phyloP scores from a whole-genome alignment of 2,888 invertebrate species.

The Drosophila prolongata region DNA sequence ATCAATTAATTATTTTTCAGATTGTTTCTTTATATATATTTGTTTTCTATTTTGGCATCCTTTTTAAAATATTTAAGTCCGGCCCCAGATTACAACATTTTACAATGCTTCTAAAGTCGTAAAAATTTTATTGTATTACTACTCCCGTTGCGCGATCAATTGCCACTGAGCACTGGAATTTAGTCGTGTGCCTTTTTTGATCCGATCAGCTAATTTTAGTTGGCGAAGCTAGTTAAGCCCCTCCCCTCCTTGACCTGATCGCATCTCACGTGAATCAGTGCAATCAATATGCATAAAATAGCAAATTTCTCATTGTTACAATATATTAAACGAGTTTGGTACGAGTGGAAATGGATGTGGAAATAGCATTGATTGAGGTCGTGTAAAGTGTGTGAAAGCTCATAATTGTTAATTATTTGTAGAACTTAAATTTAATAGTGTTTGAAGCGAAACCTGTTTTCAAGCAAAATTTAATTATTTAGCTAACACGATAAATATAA shows the following conservation, averaged over 20 bases:
- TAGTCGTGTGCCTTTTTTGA: slow-evolving; percentile 27
- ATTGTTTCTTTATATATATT: neutral
- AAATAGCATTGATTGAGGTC: too few relatives aligned
- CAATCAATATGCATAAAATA: slow-evolving; percentile 39
- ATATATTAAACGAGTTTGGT: slow-evolving; percentile 37
- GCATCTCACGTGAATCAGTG: slow-evolving; percentile 28
- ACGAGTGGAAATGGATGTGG: too few relatives aligned
- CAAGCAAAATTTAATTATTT: neutral
- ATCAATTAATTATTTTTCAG: too few relatives aligned
- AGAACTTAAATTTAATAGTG: neutral
- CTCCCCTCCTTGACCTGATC: slow-evolving; percentile 32
- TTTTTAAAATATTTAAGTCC: neutral
- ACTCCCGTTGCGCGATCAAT: slow-evolving; percentile 32
- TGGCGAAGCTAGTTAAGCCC: slow-evolving; percentile 22
- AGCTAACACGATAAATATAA: neutral
- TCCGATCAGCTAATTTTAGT: slow-evolving; percentile 35
- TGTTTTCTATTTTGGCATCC: neutral
- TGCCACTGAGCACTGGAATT: slow-evolving; percentile 49
- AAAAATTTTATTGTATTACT: slow-evolving; percentile 11
- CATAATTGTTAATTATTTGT: neutral
- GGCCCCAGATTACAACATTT: neutral
- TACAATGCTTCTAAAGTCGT: neutral
- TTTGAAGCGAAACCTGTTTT: slow-evolving; percentile 2
- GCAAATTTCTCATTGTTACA: slow-evolving; percentile 11
- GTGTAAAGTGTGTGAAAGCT: too few relatives aligned